phyloP scores from a whole-genome alignment of 2,888 invertebrate species.

The Thumatha senex region DNA sequence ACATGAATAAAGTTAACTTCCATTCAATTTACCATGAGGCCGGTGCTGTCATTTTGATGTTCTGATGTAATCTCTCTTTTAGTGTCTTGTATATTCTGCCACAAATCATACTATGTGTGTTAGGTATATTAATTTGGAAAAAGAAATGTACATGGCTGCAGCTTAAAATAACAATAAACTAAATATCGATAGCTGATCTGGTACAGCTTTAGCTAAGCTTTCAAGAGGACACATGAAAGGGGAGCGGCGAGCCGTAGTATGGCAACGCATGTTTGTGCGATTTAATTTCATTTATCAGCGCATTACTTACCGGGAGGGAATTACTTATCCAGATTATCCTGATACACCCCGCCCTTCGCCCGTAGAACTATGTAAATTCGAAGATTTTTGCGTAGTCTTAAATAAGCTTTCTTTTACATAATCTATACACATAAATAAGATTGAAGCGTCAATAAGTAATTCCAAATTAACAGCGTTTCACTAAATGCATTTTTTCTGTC shows the following conservation, averaged over 20 bases:
- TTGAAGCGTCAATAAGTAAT: no score
- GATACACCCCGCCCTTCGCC: slow-evolving; percentile 52
- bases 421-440: background rate
- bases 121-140: no score
- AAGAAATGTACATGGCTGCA: no score
- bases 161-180: no score
- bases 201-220: slow-evolving; percentile 50
- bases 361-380: slow-evolving; percentile 54
- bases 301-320: slow-evolving; percentile 81
- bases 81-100: no score
- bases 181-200: background rate
- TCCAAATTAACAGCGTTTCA: no score
- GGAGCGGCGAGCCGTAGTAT: slow-evolving; percentile 66
- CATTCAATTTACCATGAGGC: no score
- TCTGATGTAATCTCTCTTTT: no score
- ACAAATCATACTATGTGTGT: no score
- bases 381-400: slow-evolving; percentile 17
- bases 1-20: no score
- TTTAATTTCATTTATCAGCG: slow-evolving; percentile 84
- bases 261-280: slow-evolving; percentile 82
- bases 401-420: background rate
- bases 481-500: no score
- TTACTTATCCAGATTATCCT: slow-evolving; percentile 80
- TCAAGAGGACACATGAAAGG: slow-evolving; percentile 56
- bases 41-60: no score